phyloP scores from a whole-genome alignment of 1,140 invertebrate genomes.

The Cecropterus lyciades region DNA sequence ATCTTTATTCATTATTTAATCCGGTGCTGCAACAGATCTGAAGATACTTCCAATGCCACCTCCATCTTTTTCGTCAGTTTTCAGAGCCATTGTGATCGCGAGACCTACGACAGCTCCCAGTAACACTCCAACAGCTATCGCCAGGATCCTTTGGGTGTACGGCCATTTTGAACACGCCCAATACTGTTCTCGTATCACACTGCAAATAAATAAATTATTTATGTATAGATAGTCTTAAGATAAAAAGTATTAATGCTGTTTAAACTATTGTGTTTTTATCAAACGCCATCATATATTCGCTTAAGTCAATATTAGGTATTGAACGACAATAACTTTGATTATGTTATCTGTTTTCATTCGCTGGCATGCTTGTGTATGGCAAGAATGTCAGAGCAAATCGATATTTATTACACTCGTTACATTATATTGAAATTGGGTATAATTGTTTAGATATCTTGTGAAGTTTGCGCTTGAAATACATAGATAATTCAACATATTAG shows the following conservation, averaged over 20 bases:
- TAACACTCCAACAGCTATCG: slow-evolving; percentile 57
- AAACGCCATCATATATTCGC: not conserved
- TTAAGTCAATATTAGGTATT: no score
- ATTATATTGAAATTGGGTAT: no score
- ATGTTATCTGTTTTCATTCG: no score
- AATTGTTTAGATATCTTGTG: no score
- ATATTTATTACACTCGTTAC: no score
- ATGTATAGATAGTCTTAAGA: not conserved
- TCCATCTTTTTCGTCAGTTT: slow-evolving; percentile 41
- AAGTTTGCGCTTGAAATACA: no score
- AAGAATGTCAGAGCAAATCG: no score
- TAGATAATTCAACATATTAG: no score
- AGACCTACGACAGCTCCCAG: slow-evolving; percentile 66
- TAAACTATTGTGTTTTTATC: not conserved
- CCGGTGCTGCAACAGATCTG: slow-evolving; percentile 39
- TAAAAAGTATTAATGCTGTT: not conserved
- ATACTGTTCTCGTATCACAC: slow-evolving; percentile 73
- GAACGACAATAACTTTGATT: no score
- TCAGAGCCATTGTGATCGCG: slow-evolving; percentile 50
- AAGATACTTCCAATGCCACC: slow-evolving; percentile 49
- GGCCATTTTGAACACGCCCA: slow-evolving; percentile 75
- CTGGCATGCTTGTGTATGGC: no score
- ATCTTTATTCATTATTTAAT: slow-evolving; percentile 37
- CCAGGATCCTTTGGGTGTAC: slow-evolving; percentile 53
- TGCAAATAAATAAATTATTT: slow-evolving; percentile 47